These are phyloP conservation scores for Oscheius sp. DNA, from an alignment of 2,888 invertebrate species.

Conservation along the genomic window DNA sequence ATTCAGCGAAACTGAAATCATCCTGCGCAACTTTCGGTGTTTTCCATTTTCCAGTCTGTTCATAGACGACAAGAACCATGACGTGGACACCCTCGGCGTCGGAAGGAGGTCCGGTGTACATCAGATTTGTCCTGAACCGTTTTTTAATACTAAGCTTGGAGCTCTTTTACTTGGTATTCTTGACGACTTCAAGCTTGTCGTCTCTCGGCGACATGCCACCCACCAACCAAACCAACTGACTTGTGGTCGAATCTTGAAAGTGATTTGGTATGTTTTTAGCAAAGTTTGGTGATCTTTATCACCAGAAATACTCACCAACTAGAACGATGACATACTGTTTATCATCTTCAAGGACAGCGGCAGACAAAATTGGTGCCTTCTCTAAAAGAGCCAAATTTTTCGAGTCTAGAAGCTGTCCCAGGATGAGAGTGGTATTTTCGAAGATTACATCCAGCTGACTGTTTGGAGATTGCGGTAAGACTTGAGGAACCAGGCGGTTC, in stretches of 20 bases:
- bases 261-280: not conserved
- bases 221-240: constrained; percentile 1
- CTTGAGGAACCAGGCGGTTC: constrained; percentile 52
- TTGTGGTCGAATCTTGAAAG: constrained; percentile 22
- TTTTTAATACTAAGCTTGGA: not conserved
- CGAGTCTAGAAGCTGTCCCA: constrained; percentile 53
- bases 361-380: constrained; percentile 43
- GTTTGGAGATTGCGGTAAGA: constrained; percentile 46
- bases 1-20: constrained; percentile 42
- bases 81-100: constrained; percentile 38
- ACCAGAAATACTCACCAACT: constrained; percentile 38
- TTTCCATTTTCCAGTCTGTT: constrained; percentile 47
- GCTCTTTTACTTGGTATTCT: constrained; percentile 3
- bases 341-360: constrained; percentile 44
- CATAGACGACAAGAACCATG: constrained; percentile 47
- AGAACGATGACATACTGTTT: constrained; percentile 50
- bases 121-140: not conserved
- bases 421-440: constrained; percentile 33
- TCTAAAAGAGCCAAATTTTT: constrained; percentile 38
- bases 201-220: constrained; percentile 6
- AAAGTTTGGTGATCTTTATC: not conserved
- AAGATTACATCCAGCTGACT: constrained; percentile 45
- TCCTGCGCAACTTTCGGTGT: constrained; percentile 41
- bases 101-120: constrained; percentile 10
- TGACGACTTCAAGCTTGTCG: not conserved